Evolutionary conservation across 2,888 invertebrate genomes (phyloP).

Genomic region (Macrophya alboannulata): DNA sequence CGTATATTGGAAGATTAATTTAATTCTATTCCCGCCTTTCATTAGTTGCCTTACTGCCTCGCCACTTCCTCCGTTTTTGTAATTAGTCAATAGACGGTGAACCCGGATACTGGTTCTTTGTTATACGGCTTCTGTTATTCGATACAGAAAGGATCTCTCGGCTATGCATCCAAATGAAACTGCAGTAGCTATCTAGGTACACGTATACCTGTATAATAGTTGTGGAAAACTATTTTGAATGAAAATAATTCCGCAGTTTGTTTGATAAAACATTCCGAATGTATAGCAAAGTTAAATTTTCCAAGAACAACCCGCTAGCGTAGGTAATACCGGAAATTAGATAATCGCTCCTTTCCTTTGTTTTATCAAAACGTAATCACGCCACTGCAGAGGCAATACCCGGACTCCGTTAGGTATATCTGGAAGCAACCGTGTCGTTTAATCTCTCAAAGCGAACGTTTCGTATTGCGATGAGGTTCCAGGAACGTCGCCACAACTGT

Average conservation of each 20-base stretch:
- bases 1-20: neutral
- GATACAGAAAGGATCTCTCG: neutral
- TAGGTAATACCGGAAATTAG: conserved; percentile 25
- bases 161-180: neutral
- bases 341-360: conserved; percentile 31
- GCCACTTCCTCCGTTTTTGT: conserved; percentile 2
- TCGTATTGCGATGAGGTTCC: conserved; percentile 38
- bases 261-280: neutral
- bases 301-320: conserved; percentile 8
- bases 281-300: neutral
- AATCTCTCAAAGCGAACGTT: conserved; percentile 44
- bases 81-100: conserved; percentile 19
- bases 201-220: too few species aligned
- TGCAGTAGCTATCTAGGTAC: neutral
- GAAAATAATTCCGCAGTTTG: neutral
- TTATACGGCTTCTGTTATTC: neutral
- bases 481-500: conserved; percentile 36
- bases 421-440: conserved; percentile 13
- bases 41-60: conserved; percentile 24
- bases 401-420: neutral
- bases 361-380: conserved; percentile 45
- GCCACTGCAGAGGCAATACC: neutral
- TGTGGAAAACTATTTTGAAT: conserved; percentile 25
- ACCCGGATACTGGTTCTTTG: neutral
- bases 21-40: conserved; percentile 28